Base-by-base conservation (phyloP, 1,140 invertebrate species). In the Drosophila baimaii region DNA sequence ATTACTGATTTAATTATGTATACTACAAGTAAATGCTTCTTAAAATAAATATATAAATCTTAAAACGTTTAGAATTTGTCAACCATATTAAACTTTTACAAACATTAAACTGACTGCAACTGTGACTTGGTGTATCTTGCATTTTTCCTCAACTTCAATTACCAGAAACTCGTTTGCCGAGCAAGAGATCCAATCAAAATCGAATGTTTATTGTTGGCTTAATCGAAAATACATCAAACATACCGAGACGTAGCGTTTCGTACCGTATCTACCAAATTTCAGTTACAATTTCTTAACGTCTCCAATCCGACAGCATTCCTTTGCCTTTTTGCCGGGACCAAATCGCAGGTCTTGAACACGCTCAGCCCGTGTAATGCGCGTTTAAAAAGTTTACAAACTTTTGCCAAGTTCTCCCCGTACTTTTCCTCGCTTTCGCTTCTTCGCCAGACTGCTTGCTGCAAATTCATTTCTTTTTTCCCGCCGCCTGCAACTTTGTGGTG, bases 371-470 rank as follows among this genome's bases (percentile, higher is more conserved):
- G 84, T 88, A 88, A 88, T 89, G 74, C 84, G 84, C 84, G 77
- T 88, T 88, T 88, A 89, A 88, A 88, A 88, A 88, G 84, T 89
- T 89, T 89, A 89, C 80, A 80, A 88, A 89, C 84, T 88, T 72
- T 80, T 79, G 80, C 80, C 80, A 88, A 88, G 81, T 86, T 85
- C 57, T 61, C 27, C 19, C 33, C 70, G 44, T 58, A 55, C 69
- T 79, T 79, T 83, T 47, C 31, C 19, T 15, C 54, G 49, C 51
- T 55, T 70, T 61, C 5, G 37, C 17, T 23, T 41, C 68, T 10
- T 27, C 9, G 33, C 35, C 52, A 62, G 61, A 47, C 74, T 65
- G 59, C 77, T 81, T 65, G 59, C 77, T 81, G 75, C 83, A 85
- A 85, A 85, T 88, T 64, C 57, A 55, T 69, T 54, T 76, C 51